phyloP scores from a whole-genome alignment of 2,797 vertebrate genomes.

The Phrynocephalus forsythii region DNA sequence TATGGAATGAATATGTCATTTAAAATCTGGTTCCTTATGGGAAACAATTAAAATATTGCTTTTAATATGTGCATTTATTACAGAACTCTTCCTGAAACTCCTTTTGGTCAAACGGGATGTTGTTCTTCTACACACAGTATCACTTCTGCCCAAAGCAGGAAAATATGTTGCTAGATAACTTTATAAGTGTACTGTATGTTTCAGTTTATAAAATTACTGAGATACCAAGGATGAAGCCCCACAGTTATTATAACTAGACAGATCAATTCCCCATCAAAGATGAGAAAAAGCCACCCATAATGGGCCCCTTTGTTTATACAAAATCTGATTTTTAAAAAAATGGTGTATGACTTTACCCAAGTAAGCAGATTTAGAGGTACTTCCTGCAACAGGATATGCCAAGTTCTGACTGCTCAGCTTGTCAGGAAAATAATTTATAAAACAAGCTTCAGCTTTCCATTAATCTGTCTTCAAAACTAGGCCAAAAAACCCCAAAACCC shows the following conservation, averaged over 20 bases:
- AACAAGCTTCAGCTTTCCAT: neutral
- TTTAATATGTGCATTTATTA: conserved; percentile 11
- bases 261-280: neutral
- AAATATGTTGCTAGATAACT: neutral
- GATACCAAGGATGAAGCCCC: neutral
- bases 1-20: conserved; percentile 79
- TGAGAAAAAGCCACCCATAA: neutral
- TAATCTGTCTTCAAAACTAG: neutral
- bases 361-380: neutral
- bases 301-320: neutral
- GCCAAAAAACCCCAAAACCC: neutral
- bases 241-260: neutral
- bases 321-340: neutral
- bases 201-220: neutral
- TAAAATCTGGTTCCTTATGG: conserved; percentile 69
- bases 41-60: conserved; percentile 72
- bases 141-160: neutral
- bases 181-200: neutral
- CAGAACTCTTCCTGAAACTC: neutral
- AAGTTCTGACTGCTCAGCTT: neutral
- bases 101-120: neutral
- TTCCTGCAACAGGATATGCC: neutral
- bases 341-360: neutral
- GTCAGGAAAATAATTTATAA: neutral
- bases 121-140: neutral